phyloP scores from a whole-genome alignment of 2,113 vertebrate genomes.

The Festucalex cinctus region DNA sequence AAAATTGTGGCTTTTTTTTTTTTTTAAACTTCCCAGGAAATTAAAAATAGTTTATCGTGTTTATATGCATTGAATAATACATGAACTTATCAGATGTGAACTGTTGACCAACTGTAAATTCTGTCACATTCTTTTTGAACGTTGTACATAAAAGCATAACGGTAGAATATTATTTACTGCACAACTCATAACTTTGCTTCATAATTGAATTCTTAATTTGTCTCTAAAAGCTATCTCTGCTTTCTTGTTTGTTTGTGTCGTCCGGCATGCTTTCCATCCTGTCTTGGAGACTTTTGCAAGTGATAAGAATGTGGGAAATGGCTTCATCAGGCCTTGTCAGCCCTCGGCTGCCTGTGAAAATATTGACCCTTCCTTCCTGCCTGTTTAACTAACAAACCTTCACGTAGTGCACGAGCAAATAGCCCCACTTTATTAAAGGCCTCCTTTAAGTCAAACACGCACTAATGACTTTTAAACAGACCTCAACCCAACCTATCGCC shows the following conservation, averaged over 20 bases:
- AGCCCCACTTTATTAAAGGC: conserved; percentile 46
- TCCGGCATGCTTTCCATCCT: conserved; percentile 28
- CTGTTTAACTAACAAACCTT: conserved; percentile 69
- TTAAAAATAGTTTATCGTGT: too few species aligned
- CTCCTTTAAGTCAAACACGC: conserved; percentile 58
- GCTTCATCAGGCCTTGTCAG: conserved; percentile 45
- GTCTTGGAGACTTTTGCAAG: conserved; percentile 5
- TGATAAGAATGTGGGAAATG: conserved; percentile 36
- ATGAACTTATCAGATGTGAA: too few species aligned
- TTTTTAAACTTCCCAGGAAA: too few species aligned
- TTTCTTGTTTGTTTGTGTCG: conserved; percentile 10
- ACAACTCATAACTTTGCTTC: neutral
- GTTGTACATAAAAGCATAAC: neutral
- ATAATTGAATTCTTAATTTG: neutral
- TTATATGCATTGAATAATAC: too few species aligned
- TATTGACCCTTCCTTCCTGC: conserved; percentile 72
- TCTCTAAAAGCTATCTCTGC: neutral
- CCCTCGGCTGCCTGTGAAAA: conserved; percentile 64
- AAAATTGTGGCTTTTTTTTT: too few species aligned
- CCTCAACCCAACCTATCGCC: conserved; percentile 52
- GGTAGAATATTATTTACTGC: neutral
- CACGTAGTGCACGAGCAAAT: conserved; percentile 72
- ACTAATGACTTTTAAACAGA: conserved; percentile 63
- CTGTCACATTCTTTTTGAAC: neutral
- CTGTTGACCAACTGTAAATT: too few species aligned